Percentiles rank a stretch among this genome's conserved stretches.
These are phyloP conservation scores for Alethe castanea DNA, from an alignment of 2,113 vertebrate species.

Conservation along the genomic window DNA sequence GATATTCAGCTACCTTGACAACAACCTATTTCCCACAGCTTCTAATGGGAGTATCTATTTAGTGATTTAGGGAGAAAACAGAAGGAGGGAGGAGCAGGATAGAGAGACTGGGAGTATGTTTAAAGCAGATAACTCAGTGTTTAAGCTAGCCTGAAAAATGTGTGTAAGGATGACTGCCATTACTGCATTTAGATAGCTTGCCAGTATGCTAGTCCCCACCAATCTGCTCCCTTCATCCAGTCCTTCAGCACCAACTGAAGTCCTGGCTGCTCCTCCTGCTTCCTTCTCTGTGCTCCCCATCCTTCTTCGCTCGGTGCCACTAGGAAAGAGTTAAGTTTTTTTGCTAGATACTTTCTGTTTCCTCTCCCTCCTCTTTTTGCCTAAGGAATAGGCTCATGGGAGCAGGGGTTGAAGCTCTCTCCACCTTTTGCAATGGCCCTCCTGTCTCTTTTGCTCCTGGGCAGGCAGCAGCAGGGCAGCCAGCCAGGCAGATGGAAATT, in stretches of 20 bases:
- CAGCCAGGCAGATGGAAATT: not conserved
- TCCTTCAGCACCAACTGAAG: not conserved
- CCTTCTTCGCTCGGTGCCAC: fast-evolving
- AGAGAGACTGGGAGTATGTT: not conserved
- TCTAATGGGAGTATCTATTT: not conserved
- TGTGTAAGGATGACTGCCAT: not conserved
- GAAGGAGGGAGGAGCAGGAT: fast-evolving
- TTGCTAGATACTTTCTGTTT: not conserved
- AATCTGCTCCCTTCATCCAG: not conserved
- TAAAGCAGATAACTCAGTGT: not conserved
- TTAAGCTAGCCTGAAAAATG: not conserved
- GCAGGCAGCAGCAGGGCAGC: not conserved
- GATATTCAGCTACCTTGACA: not conserved
- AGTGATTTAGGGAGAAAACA: not conserved
- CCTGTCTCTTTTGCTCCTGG: not conserved
- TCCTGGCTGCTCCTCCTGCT: not conserved
- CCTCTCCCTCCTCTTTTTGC: not conserved
- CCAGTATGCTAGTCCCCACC: not conserved
- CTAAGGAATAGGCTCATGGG: not conserved
- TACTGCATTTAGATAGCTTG: not conserved
- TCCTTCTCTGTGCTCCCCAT: not conserved
- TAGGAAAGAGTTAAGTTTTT: not conserved
- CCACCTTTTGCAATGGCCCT: not conserved
- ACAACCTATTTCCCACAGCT: not conserved
- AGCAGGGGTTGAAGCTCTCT: not conserved